Base-by-base conservation (phyloP, 2,888 invertebrate species). In the Cephus pygmeus region DNA sequence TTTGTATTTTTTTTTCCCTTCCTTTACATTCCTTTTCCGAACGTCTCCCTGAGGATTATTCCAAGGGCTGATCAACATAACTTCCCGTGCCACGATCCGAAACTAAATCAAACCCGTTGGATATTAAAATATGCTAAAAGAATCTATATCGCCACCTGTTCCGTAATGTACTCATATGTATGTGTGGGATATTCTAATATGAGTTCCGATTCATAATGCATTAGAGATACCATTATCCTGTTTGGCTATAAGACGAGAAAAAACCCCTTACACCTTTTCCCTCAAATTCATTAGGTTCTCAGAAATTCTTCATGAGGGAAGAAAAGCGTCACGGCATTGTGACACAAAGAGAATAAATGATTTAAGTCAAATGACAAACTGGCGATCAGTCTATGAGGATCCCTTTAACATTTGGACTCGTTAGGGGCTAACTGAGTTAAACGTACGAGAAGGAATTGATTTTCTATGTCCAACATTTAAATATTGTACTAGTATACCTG, bases 41-140 rank as follows among this genome's bases (percentile, higher is more conserved):
- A 40, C 40, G 6, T 15, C 40, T 15, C 40, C 15, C 15, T 40
- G 15, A 56, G 40, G 40, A 56, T 56, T 56, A 56, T 75, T 69
- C 69, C 68, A 36, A 40, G 6, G n/a, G 31, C 12, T 69, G 11
- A 78, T 69, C 56, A 40, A 73, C 69, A 34, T 40, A 71, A 12
- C 15, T 36, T 73, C 15, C 71, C 71, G 12, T 15, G 36, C 73
- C 88, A 87, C 88, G 88, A 86, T 83, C 80, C 73, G 75, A 80
- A 80, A 85, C 83, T 89, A 88, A 88, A 89, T 90, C 88, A 86
- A 83, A 82, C 75, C 79, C 77, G 36, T 77, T 80, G 76, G 85
- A 88, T 89, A 89, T 90, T 87, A 85, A 87, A 88, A 84, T 87
- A 86, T 86, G 86, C 84, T 83, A 86, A 86, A 81, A 85, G 87